These are phyloP conservation scores for Vulpes vulpes DNA, from an alignment of 2,113 vertebrate species.

Conservation along the genomic window DNA sequence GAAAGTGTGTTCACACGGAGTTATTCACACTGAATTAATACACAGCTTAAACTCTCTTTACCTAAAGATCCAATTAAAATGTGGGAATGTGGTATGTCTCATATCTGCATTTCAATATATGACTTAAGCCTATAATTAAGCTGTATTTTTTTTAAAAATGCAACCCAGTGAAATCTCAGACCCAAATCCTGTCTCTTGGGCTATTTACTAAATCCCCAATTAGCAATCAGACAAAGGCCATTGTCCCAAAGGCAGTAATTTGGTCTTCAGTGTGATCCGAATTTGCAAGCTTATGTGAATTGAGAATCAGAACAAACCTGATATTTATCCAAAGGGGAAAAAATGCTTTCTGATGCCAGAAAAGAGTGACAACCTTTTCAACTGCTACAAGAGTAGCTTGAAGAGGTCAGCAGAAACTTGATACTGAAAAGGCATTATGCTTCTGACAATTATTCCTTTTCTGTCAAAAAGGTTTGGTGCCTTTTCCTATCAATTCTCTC, in stretches of 20 bases:
- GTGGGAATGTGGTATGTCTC: constrained; percentile 3
- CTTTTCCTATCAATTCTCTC: neutral
- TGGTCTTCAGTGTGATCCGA: constrained; percentile 65
- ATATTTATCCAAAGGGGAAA: constrained; percentile 62
- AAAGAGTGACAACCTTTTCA: constrained; percentile 13
- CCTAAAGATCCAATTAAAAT: constrained; percentile 79
- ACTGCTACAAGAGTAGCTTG: neutral
- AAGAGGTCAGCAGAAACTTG: constrained; percentile 58
- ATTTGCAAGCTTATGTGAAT: constrained; percentile 44
- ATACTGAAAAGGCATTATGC: neutral
- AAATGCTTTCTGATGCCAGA: constrained; percentile 38
- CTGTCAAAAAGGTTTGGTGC: neutral
- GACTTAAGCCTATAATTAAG: constrained; percentile 80
- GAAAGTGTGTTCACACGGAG: neutral
- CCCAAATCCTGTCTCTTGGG: constrained; percentile 72
- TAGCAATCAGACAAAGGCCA: constrained; percentile 82
- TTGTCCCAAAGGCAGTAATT: constrained; percentile 77
- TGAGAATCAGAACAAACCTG: constrained; percentile 55
- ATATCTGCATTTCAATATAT: constrained; percentile 75
- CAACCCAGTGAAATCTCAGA: constrained; percentile 72
- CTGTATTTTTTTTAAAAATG: constrained; percentile 54
- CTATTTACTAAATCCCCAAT: constrained; percentile 72
- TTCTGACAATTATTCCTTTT: neutral
- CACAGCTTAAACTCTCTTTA: constrained; percentile 47
- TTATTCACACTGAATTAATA: constrained; percentile 27